Conservation (phyloP, 1,140 invertebrate species). For the Cylas formicarius region DNA sequence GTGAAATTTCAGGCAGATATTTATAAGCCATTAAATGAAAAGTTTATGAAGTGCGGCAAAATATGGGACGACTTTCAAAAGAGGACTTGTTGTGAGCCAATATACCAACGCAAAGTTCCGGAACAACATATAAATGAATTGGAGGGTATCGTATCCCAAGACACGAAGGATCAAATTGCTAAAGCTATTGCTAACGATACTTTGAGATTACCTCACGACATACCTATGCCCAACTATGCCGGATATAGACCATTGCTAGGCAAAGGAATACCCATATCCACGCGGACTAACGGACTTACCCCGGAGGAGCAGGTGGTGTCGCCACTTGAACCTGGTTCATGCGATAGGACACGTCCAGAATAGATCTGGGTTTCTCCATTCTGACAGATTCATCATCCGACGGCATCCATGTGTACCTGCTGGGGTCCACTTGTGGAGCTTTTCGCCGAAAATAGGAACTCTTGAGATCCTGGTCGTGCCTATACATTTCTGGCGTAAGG, state of each 20-base stretch:
- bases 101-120: constrained; percentile 22
- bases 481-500: constrained; percentile 48
- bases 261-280: constrained; percentile 24
- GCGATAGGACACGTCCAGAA: constrained; percentile 34
- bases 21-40: constrained; percentile 19
- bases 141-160: constrained; percentile 23
- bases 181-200: constrained; percentile 33
- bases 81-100: constrained; percentile 38
- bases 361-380: constrained; percentile 59
- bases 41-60: constrained; percentile 20
- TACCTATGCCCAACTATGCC: constrained; percentile 27
- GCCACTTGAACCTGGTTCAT: constrained; percentile 21
- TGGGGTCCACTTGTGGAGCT: constrained; percentile 63
- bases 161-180: constrained; percentile 32
- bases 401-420: constrained; percentile 65
- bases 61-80: constrained; percentile 43
- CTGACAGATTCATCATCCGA: constrained; percentile 65
- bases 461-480: constrained; percentile 61
- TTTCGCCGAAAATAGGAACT: constrained; percentile 70
- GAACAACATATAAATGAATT: constrained; percentile 28
- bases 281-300: constrained; percentile 26
- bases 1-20: constrained; percentile 20
- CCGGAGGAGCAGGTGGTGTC: constrained; percentile 26
- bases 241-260: constrained; percentile 31
- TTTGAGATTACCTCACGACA: constrained; percentile 34